Percentiles rank a stretch among this genome's conserved stretches.
phyloP scores from a whole-genome alignment of 2,888 invertebrate species.

The Epinotia brunnichana region DNA sequence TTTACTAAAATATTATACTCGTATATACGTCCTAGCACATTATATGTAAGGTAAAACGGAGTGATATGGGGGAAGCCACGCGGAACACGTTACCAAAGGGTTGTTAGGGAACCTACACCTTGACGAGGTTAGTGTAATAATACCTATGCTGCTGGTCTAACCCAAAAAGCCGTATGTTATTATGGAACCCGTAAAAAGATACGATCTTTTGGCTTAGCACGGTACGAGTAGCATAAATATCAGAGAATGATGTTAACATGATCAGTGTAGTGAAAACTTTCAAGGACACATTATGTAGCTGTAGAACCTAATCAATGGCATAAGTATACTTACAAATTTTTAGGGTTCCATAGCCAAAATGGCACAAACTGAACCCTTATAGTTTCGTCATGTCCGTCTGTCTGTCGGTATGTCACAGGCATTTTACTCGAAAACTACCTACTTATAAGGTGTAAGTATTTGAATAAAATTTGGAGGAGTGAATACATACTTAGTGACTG shows the following conservation, averaged over 20 bases:
- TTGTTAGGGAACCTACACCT: slow-evolving; percentile 8
- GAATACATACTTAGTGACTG: no score
- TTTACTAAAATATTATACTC: neutral
- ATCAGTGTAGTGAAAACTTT: neutral
- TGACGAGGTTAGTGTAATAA: slow-evolving; percentile 13
- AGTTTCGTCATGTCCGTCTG: no score
- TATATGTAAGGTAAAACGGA: neutral
- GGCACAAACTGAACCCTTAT: no score
- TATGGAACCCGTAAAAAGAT: neutral
- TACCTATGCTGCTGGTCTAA: neutral
- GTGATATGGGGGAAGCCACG: slow-evolving; percentile 11
- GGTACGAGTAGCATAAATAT: no score
- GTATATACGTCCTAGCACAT: neutral
- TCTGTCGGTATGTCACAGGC: no score
- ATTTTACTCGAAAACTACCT: no score
- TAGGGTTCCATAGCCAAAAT: no score
- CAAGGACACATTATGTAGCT: neutral
- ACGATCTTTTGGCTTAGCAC: neutral
- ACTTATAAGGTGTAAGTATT: no score
- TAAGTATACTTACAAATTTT: no score
- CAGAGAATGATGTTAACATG: neutral
- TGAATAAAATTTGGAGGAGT: no score
- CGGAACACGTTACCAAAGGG: slow-evolving; percentile 9
- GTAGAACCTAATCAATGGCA: neutral
- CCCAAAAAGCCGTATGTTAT: neutral